A percentile compares a stretch with the other conserved stretches of the same genome.
Conservation (phyloP, 2,797 vertebrate genomes). For the Hybognathus amarus region DNA sequence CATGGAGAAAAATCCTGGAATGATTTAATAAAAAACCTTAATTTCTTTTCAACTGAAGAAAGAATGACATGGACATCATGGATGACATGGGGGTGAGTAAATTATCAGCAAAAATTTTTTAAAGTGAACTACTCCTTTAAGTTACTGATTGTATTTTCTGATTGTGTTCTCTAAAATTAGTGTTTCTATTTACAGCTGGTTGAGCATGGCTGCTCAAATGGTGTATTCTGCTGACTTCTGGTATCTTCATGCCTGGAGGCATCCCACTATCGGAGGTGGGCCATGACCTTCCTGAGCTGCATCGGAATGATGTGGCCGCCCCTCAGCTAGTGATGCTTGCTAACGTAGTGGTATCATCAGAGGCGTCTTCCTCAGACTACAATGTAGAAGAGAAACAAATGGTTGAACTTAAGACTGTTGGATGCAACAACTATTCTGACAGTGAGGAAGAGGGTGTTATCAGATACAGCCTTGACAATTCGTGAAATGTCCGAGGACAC, state of each 20-base stretch:
- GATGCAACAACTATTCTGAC: slow-evolving; percentile 86
- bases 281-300: slow-evolving; percentile 83
- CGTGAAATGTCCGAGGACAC: slow-evolving; percentile 66
- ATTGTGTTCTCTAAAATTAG: background rate
- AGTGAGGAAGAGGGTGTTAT: slow-evolving; percentile 83
- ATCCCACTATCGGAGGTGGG: slow-evolving; percentile 80
- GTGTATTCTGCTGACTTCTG: slow-evolving; percentile 81
- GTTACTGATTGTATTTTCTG: background rate
- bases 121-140: too few relatives aligned
- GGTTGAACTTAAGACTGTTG: slow-evolving; percentile 93
- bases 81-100: too few relatives aligned
- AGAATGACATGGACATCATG: too few relatives aligned
- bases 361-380: slow-evolving; percentile 80
- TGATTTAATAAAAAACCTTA: too few relatives aligned
- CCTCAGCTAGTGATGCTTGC: slow-evolving; percentile 97
- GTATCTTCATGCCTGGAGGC: slow-evolving; percentile 79
- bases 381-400: slow-evolving; percentile 90
- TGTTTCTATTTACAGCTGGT: slow-evolving; percentile 40
- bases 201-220: slow-evolving; percentile 86
- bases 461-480: slow-evolving; percentile 71
- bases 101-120: too few relatives aligned
- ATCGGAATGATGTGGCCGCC: slow-evolving; percentile 84
- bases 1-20: too few relatives aligned
- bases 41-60: too few relatives aligned
- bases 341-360: slow-evolving; percentile 88